Base-by-base conservation (phyloP, 2,113 vertebrate genomes). In the Scatophagus argus region DNA sequence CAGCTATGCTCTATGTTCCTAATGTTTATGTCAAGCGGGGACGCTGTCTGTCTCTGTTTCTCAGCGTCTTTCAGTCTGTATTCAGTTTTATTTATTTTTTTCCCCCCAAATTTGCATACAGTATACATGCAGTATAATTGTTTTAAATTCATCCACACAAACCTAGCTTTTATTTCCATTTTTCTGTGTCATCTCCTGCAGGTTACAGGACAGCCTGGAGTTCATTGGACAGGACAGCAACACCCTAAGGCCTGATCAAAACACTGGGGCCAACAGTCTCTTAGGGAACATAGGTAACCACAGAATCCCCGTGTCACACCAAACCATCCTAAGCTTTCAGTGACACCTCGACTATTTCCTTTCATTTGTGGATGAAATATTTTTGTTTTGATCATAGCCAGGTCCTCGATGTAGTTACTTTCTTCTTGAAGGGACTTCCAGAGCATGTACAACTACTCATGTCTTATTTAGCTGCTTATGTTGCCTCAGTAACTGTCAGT, bases 131-230 rank as follows among this genome's bases (percentile, higher is more conserved):
- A 47, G 19, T 51, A 14, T 34, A 31, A 43, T 60, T 32, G 2
- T 17, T 32, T 16, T 47, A 23, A 47, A 44, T 32, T 64, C 19
- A 19, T 39, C 11, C 4, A 1, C 17, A 27, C n/a, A n/a, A 36
- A 9, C 25, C 12, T 47, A 9, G 47, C 19, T 67, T 34, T 27
- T 47, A 6, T 21, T 38, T 17, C 1, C 58, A 16, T 1, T 31
- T 58, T 36, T 68, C 8, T 49, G 12, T 59, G 86, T 61, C 60
- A 4, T 74, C 29, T 36, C 4, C 3, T 32, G 29, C 62, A 99
- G 97, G 92, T 93, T 99, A 82, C 98, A 99, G 88, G 98, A 99
- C 90, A 99, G 98, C 91, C 94, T 99, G 78, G 98, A 99, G 94
- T 99, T 96, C 92, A 99, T 99, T 81, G 97, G 94, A 90, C 97